These are phyloP conservation scores for Mirza zaza DNA, from an alignment of 2,113 vertebrate genomes.

Conservation along the genomic window DNA sequence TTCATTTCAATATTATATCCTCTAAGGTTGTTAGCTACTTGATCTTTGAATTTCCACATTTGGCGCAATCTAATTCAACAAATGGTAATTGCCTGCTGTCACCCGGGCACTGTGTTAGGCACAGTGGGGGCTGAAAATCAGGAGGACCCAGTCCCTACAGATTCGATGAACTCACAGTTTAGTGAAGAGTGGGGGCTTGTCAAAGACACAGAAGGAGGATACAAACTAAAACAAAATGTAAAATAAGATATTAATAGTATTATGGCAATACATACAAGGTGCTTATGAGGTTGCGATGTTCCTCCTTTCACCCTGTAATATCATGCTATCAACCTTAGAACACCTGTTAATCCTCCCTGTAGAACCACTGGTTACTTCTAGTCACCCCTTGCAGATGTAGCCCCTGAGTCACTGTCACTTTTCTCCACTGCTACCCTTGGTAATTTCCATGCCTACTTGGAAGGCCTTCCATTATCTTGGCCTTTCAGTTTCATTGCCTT, in stretches of 20 bases:
- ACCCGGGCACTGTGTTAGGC: background rate
- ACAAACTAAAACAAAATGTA: background rate
- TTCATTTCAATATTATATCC: conserved; percentile 57
- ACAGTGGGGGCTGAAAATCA: background rate
- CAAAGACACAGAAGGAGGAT: background rate
- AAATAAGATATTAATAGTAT: background rate
- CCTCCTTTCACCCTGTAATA: background rate
- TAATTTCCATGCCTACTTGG: background rate
- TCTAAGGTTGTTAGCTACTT: conserved; percentile 64
- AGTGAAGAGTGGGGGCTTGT: background rate
- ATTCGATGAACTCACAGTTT: background rate
- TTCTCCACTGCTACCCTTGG: background rate
- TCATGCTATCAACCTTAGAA: background rate
- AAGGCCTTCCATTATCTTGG: background rate
- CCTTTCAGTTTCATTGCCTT: background rate
- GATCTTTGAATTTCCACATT: conserved; percentile 64
- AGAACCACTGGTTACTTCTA: background rate
- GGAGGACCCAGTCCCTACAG: background rate
- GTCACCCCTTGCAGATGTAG: background rate
- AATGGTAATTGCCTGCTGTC: conserved; percentile 23
- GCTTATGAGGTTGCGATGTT: background rate
- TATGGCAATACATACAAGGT: background rate
- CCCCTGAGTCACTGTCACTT: background rate
- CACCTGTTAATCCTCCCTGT: background rate
- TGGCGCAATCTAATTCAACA: conserved; percentile 45